A percentile compares a stretch with the other conserved stretches of the same genome.
phyloP scores from a whole-genome alignment of 2,797 vertebrate species.

The Crenuchus spilurus region DNA sequence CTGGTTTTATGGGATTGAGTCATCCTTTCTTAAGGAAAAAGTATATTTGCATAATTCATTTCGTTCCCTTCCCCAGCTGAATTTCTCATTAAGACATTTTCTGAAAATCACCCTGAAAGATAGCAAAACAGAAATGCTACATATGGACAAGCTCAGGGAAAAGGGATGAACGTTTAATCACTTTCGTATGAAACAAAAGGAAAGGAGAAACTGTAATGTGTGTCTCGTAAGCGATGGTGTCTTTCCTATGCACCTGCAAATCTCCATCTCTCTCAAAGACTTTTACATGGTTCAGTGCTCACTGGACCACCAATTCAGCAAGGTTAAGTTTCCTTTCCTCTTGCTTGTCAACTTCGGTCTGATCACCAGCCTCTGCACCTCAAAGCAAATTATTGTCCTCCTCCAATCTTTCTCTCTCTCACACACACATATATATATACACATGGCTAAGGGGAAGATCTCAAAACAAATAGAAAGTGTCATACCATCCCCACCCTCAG shows the following conservation, averaged over 20 bases:
- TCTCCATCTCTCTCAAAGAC: conserved; percentile 31
- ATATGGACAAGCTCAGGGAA: conserved; percentile 2
- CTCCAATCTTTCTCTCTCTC: neutral
- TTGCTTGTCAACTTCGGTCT: conserved; percentile 42
- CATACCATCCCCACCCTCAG: neutral
- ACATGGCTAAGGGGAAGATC: conserved; percentile 17
- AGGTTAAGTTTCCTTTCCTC: conserved; percentile 26
- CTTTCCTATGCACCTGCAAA: conserved; percentile 7
- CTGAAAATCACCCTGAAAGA: conserved; percentile 11
- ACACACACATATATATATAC: neutral
- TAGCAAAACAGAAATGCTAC: neutral
- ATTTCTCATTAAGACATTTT: conserved; percentile 27
- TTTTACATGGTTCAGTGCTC: conserved; percentile 43
- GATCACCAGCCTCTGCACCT: conserved; percentile 45
- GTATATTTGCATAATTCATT: conserved; percentile 34
- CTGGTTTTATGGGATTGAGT: conserved; percentile 48
- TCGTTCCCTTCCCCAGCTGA: conserved; percentile 1
- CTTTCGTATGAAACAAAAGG: neutral
- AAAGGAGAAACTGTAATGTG: neutral
- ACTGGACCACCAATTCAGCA: conserved; percentile 4
- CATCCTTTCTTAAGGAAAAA: conserved; percentile 32
- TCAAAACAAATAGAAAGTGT: conserved; percentile 16
- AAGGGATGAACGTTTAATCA: neutral
- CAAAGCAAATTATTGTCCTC: conserved; percentile 43
- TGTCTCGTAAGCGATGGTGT: neutral